These are phyloP conservation scores for Ophion slaviceki DNA, from an alignment of 2,888 invertebrate genomes.

Conservation along the genomic window DNA sequence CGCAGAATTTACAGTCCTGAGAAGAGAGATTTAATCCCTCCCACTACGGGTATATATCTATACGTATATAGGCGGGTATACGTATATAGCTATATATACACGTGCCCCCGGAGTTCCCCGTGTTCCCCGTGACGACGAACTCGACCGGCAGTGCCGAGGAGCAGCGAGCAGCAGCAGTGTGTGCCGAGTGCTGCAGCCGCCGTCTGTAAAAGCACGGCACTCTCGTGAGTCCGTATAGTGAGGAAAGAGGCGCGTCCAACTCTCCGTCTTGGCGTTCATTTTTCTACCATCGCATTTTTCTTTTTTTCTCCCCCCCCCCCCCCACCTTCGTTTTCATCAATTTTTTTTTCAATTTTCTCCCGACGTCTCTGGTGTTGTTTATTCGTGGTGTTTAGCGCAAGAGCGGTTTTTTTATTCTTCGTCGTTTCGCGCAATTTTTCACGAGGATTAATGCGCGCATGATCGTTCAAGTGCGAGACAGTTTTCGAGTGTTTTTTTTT, in stretches of 20 bases:
- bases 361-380: conserved; percentile 12
- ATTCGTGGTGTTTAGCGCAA: conserved; percentile 15
- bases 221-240: conserved; percentile 58
- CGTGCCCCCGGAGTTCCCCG: conserved; percentile 56
- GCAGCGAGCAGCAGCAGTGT: conserved; percentile 62
- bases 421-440: conserved; percentile 33
- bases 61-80: background rate
- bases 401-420: background rate
- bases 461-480: conserved; percentile 48
- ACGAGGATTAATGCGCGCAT: conserved; percentile 39
- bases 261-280: conserved; percentile 54
- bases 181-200: conserved; percentile 71
- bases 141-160: conserved; percentile 70
- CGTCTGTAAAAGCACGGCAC: conserved; percentile 68
- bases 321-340: conserved; percentile 18
- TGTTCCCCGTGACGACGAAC: conserved; percentile 65
- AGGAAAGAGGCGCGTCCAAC: conserved; percentile 62
- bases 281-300: conserved; percentile 3
- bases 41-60: conserved; percentile 58
- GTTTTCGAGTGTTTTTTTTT: conserved; percentile 36
- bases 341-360: background rate
- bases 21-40: conserved; percentile 74
- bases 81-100: background rate
- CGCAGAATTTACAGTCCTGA: conserved; percentile 65
- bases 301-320: no score